These are phyloP conservation scores for Drosophila rufa DNA, from an alignment of 1,140 invertebrate species.

Conservation along the genomic window DNA sequence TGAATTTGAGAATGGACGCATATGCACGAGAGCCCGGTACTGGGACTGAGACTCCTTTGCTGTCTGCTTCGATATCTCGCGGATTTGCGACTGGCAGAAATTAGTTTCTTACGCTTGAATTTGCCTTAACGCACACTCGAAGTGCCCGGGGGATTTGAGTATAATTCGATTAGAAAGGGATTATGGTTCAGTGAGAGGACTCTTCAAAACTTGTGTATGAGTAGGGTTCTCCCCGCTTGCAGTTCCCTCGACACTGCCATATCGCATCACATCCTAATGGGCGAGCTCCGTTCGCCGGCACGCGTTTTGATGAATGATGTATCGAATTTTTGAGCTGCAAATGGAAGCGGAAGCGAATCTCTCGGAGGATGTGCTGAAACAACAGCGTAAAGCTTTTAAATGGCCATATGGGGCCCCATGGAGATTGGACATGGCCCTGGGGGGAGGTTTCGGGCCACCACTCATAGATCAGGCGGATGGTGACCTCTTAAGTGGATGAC, in stretches of 20 bases:
- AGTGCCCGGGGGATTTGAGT: constrained; percentile 70
- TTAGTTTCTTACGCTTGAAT: constrained; percentile 83
- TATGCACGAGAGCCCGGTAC: constrained; percentile 58
- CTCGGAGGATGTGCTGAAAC: constrained; percentile 66
- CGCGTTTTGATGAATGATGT: constrained; percentile 79
- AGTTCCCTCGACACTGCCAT: constrained; percentile 12
- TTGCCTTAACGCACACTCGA: constrained; percentile 71
- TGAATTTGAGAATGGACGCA: constrained; percentile 73
- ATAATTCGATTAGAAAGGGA: constrained; percentile 82
- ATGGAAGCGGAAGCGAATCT: constrained; percentile 53
- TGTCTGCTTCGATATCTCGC: constrained; percentile 44
- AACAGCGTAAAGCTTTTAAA: constrained; percentile 81
- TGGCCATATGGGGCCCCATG: constrained; percentile 52
- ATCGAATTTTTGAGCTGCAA: constrained; percentile 78
- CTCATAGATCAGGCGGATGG: constrained; percentile 24
- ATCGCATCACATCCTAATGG: constrained; percentile 37
- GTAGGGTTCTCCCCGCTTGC: constrained; percentile 10
- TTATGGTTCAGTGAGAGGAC: constrained; percentile 49
- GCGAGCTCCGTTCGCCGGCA: constrained; percentile 54
- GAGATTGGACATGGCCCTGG: constrained; percentile 56
- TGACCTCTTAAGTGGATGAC: constrained; percentile 58
- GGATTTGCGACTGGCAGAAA: constrained; percentile 63
- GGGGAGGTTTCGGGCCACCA: constrained; percentile 17
- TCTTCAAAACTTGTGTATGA: constrained; percentile 55
- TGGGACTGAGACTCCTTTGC: constrained; percentile 9